Percentiles rank a stretch among this genome's conserved stretches.
Evolutionary conservation across 2,888 invertebrate species (phyloP).

Genomic region (Heliconius ismenius): DNA sequence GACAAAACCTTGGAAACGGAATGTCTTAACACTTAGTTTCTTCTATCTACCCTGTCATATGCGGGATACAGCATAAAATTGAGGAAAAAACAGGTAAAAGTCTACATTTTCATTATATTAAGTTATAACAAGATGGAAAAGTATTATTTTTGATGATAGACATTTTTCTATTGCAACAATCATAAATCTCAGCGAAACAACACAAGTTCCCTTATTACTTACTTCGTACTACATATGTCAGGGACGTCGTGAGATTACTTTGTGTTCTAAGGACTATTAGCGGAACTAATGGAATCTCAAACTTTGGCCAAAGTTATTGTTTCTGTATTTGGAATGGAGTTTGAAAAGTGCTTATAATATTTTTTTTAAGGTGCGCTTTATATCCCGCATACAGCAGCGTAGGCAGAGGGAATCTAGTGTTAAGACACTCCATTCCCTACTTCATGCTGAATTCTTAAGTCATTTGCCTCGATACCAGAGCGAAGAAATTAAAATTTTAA

Average conservation of each 20-base stretch:
- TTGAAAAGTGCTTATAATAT: neutral
- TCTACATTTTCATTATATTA: neutral
- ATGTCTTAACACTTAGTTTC: neutral
- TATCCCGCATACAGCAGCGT: too few species aligned
- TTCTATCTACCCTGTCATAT: neutral
- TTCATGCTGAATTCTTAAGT: too few species aligned
- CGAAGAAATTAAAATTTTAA: too few species aligned
- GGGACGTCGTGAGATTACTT: neutral
- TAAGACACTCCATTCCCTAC: too few species aligned
- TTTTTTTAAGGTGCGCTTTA: neutral
- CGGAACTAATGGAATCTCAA: slow-evolving; percentile 19
- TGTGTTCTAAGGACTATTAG: slow-evolving; percentile 14
- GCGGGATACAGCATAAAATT: neutral
- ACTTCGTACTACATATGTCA: neutral
- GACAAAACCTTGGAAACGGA: neutral
- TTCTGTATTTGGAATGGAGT: slow-evolving; percentile 1
- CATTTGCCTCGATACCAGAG: too few species aligned
- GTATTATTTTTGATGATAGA: neutral
- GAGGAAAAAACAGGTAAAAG: neutral
- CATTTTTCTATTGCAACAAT: slow-evolving; percentile 11
- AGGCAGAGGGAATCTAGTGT: too few species aligned
- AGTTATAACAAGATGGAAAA: neutral
- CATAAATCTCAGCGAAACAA: slow-evolving; percentile 4
- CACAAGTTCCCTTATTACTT: neutral
- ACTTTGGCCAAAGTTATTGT: slow-evolving; percentile 1